These are phyloP conservation scores for Diacarnus erythraeanus DNA, from an alignment of 37 sponge, comb jelly and placozoan species.

Conservation along the genomic window DNA sequence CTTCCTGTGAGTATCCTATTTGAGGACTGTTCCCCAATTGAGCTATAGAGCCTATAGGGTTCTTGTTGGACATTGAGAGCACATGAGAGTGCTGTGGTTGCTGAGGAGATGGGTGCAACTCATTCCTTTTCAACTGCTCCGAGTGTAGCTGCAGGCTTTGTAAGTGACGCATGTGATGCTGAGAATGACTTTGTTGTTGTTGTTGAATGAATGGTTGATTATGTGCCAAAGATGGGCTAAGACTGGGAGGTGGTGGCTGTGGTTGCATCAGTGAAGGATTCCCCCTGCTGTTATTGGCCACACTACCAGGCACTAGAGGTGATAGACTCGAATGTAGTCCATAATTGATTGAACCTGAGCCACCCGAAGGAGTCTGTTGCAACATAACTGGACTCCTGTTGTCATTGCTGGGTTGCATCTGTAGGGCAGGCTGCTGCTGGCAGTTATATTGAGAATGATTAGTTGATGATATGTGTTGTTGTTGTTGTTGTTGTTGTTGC, in stretches of 20 bases:
- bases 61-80: neutral
- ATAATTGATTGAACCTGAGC: too few species aligned
- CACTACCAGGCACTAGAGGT: too few species aligned
- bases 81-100: neutral
- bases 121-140: neutral
- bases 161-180: too few species aligned
- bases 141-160: neutral
- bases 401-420: neutral
- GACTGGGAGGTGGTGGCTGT: neutral
- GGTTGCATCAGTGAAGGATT: too few species aligned
- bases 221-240: neutral
- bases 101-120: neutral
- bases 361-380: too few species aligned
- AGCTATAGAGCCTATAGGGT: neutral
- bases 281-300: too few species aligned
- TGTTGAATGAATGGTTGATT: neutral
- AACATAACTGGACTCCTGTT: neutral
- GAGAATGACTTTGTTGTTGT: constrained; percentile 2
- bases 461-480: too few species aligned
- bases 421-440: neutral
- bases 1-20: neutral
- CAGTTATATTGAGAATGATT: neutral
- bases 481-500: neutral
- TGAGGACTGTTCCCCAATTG: neutral
- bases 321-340: too few species aligned